Evolutionary conservation across 2,888 invertebrate species (phyloP).

Genomic region (Amphimallon solstitiale): DNA sequence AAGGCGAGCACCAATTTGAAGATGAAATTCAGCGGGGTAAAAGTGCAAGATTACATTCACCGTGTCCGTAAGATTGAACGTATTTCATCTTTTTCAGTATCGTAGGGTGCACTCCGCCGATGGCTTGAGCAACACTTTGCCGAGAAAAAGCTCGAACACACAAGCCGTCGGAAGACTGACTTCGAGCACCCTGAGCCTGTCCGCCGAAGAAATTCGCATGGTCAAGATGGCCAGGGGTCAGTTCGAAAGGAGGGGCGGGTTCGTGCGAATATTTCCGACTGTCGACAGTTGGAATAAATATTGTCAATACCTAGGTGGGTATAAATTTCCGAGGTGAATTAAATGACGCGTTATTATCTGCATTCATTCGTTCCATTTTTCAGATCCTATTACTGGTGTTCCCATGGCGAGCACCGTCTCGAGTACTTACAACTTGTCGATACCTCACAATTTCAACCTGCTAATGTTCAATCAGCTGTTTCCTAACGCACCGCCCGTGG

Average conservation of each 20-base stretch:
- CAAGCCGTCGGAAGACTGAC: conserved; percentile 52
- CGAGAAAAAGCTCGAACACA: conserved; percentile 60
- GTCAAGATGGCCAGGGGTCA: conserved; percentile 80
- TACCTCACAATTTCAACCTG: conserved; percentile 80
- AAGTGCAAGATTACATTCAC: background rate
- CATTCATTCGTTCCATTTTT: conserved; percentile 33
- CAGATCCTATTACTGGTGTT: conserved; percentile 79
- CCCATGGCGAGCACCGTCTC: conserved; percentile 74
- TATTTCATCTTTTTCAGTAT: conserved; percentile 64
- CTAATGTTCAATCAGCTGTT: conserved; percentile 80
- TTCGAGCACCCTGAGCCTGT: conserved; percentile 64
- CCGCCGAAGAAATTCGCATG: conserved; percentile 81
- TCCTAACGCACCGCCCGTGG: conserved; percentile 65
- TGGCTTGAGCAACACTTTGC: conserved; percentile 64
- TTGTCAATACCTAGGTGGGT: conserved; percentile 77
- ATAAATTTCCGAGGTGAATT: too few species aligned
- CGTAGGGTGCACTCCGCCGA: conserved; percentile 81
- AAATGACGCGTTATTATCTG: too few species aligned
- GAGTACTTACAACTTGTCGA: conserved; percentile 68
- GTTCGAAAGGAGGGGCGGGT: conserved; percentile 85
- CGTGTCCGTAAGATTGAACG: background rate
- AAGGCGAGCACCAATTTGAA: conserved; percentile 46
- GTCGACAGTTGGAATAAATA: conserved; percentile 88
- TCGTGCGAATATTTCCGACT: conserved; percentile 90
- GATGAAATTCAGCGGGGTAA: conserved; percentile 58